Evolutionary conservation across 2,797 vertebrate species (phyloP).

Genomic region (Poeciliopsis turneri): DNA sequence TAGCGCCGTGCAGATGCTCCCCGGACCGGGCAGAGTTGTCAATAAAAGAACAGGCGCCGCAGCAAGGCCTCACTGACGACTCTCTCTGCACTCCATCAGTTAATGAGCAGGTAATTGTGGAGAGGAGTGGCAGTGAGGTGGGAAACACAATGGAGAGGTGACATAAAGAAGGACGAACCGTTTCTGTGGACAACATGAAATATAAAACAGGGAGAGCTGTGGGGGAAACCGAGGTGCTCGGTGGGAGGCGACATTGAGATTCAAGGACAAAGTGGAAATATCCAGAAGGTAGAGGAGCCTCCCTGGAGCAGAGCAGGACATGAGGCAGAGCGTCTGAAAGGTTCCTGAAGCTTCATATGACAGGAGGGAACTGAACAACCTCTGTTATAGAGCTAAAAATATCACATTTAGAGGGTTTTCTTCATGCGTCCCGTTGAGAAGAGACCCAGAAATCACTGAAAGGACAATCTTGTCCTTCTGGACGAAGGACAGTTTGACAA

Average conservation of each 20-base stretch:
- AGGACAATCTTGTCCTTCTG: background rate
- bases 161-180: slow-evolving; percentile 34
- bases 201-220: slow-evolving; percentile 33
- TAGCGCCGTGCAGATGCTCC: slow-evolving; percentile 49
- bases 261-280: slow-evolving; percentile 74
- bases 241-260: slow-evolving; percentile 62
- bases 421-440: background rate
- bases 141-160: slow-evolving; percentile 36
- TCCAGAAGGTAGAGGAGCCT: slow-evolving; percentile 22
- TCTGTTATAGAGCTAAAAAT: too few species aligned
- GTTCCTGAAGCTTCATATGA: background rate
- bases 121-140: slow-evolving; percentile 34
- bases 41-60: slow-evolving; percentile 63
- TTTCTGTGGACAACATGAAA: slow-evolving; percentile 39
- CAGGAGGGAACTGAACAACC: too few species aligned
- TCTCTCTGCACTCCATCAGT: slow-evolving; percentile 57
- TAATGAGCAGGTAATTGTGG: slow-evolving; percentile 67
- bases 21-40: slow-evolving; percentile 61
- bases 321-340: background rate
- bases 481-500: background rate
- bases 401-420: background rate
- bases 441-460: background rate
- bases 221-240: slow-evolving; percentile 26
- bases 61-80: slow-evolving; percentile 57
- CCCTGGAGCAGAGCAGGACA: slow-evolving; percentile 35